Percentiles rank a stretch among this genome's conserved stretches.
phyloP scores from a whole-genome alignment of 2,888 invertebrate genomes.

The Cabera pusaria region DNA sequence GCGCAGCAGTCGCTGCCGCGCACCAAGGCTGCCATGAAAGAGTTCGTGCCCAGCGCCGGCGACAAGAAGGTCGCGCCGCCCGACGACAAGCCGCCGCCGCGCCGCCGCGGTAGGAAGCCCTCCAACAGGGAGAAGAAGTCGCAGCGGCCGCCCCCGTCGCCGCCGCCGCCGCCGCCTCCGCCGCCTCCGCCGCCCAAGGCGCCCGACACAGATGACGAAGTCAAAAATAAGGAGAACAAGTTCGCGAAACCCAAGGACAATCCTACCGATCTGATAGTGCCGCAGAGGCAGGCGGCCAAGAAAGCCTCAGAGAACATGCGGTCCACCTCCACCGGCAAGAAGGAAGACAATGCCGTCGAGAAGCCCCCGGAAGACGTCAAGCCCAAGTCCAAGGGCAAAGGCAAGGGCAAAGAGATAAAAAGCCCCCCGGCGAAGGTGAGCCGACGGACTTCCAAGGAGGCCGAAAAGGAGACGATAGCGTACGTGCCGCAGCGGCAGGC shows the following conservation, averaged over 20 bases:
- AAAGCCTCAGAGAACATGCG: slow-evolving; percentile 95
- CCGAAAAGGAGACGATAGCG: slow-evolving; percentile 87
- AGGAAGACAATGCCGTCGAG: slow-evolving; percentile 60
- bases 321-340: slow-evolving; percentile 82
- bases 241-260: slow-evolving; percentile 78
- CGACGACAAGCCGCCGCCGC: slow-evolving; percentile 63
- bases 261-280: slow-evolving; percentile 93
- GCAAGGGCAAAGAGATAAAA: slow-evolving; percentile 73
- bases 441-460: slow-evolving; percentile 81
- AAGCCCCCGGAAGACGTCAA: slow-evolving; percentile 64
- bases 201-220: slow-evolving; percentile 67
- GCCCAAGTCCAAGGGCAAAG: slow-evolving; percentile 67
- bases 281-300: slow-evolving; percentile 95
- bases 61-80: slow-evolving; percentile 55
- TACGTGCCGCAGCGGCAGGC: slow-evolving; percentile 96
- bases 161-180: too few species aligned
- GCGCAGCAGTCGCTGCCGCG: slow-evolving; percentile 87
- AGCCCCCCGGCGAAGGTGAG: slow-evolving; percentile 68
- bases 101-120: slow-evolving; percentile 72
- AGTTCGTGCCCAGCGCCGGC: slow-evolving; percentile 85
- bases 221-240: slow-evolving; percentile 78
- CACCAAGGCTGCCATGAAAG: slow-evolving; percentile 93
- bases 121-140: slow-evolving; percentile 74
- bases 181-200: slow-evolving; percentile 45
- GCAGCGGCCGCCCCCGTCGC: too few species aligned